Evolutionary conservation across 2,113 vertebrate species (phyloP).

Genomic region (Datnioides undecimradiatus): DNA sequence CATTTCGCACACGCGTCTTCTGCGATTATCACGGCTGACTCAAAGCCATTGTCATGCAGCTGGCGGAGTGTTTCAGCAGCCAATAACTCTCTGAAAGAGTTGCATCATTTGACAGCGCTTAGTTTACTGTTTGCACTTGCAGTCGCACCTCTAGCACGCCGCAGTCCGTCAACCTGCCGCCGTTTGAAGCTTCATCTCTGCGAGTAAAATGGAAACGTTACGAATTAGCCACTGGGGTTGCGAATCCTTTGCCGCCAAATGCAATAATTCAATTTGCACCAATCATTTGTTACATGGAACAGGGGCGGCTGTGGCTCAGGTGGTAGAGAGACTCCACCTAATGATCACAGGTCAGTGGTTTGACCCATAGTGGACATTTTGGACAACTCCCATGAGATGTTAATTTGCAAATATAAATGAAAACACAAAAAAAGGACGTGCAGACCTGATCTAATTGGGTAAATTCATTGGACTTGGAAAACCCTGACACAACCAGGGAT

Average conservation of each 20-base stretch:
- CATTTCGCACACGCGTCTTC: not conserved
- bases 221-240: not conserved
- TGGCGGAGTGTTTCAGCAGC: slow-evolving; percentile 26
- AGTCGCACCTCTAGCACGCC: slow-evolving; percentile 15
- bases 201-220: not conserved
- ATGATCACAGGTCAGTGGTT: too few species aligned
- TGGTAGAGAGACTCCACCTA: too few species aligned
- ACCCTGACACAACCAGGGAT: not conserved
- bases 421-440: too few species aligned
- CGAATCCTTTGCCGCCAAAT: not conserved
- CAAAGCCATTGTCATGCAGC: slow-evolving; percentile 34
- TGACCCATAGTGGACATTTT: too few species aligned
- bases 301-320: too few species aligned
- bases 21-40: slow-evolving; percentile 19
- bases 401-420: too few species aligned
- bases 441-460: not conserved
- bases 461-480: not conserved
- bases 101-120: slow-evolving; percentile 61
- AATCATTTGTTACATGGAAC: not conserved
- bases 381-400: too few species aligned
- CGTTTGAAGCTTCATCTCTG: not conserved
- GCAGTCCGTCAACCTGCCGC: slow-evolving; percentile 10
- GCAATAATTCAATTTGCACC: not conserved
- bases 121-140: slow-evolving; percentile 25
- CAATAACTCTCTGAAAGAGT: slow-evolving; percentile 41